phyloP scores from a whole-genome alignment of 2,888 invertebrate species.

The Conistra vaccinii region DNA sequence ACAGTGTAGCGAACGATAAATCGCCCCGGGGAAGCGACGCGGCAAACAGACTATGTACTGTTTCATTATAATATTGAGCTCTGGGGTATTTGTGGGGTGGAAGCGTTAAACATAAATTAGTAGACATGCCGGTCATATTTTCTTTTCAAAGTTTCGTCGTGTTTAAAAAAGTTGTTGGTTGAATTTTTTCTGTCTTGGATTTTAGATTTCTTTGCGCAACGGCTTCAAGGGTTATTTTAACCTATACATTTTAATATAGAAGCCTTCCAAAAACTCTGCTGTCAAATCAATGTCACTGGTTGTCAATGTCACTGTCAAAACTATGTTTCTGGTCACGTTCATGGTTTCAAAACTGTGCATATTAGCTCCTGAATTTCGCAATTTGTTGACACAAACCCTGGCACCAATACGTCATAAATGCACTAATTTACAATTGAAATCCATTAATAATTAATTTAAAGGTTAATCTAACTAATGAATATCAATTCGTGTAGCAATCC shows the following conservation, averaged over 20 bases:
- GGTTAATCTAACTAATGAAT: conserved; percentile 40
- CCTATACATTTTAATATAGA: neutral
- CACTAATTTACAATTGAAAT: conserved; percentile 34
- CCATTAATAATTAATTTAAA: conserved; percentile 49
- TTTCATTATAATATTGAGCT: conserved; percentile 61
- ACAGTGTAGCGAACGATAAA: conserved; percentile 70
- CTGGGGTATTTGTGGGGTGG: conserved; percentile 41
- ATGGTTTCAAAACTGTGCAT: conserved; percentile 21
- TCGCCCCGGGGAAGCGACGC: conserved; percentile 63
- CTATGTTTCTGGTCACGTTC: neutral
- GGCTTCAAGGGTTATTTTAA: neutral
- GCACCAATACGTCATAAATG: conserved; percentile 28
- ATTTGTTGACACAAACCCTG: conserved; percentile 35
- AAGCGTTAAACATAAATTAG: conserved; percentile 50
- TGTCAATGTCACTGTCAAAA: conserved; percentile 1
- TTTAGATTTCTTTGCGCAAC: conserved; percentile 3
- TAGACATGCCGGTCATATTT: conserved; percentile 14
- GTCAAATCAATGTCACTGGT: neutral
- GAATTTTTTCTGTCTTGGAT: neutral
- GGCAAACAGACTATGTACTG: conserved; percentile 52
- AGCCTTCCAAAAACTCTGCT: neutral
- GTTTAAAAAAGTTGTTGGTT: neutral
- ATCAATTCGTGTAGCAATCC: conserved; percentile 38
- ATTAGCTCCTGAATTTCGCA: neutral
- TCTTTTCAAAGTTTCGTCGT: conserved; percentile 8